phyloP scores from a whole-genome alignment of 2,888 invertebrate species.

The Poecilus cupreus region DNA sequence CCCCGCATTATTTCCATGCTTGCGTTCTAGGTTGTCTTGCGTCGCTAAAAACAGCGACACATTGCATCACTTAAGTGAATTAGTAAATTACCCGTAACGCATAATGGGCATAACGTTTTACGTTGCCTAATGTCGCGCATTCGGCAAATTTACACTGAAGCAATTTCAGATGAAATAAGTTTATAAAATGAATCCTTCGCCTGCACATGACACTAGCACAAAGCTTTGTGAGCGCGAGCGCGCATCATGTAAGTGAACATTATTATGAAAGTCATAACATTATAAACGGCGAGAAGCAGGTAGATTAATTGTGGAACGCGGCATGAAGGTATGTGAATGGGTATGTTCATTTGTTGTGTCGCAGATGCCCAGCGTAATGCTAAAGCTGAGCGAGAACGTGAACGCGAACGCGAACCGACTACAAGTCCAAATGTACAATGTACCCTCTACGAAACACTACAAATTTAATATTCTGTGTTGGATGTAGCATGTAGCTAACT shows the following conservation, averaged over 20 bases:
- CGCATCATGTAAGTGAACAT: background rate
- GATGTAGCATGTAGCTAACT: no score
- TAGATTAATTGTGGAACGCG: background rate
- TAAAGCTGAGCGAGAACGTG: no score
- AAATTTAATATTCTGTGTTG: no score
- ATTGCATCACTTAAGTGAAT: conserved; percentile 37
- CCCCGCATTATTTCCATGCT: conserved; percentile 1
- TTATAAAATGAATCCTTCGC: conserved; percentile 21
- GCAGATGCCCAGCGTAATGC: no score
- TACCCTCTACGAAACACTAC: no score
- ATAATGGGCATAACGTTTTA: conserved; percentile 25
- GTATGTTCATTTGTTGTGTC: conserved; percentile 20
- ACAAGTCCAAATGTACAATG: no score
- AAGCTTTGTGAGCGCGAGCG: conserved; percentile 4
- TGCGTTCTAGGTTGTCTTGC: conserved; percentile 4
- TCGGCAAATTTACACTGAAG: conserved; percentile 14
- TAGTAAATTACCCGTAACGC: conserved; percentile 36
- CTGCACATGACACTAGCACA: background rate
- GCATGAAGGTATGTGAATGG: background rate
- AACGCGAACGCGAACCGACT: no score
- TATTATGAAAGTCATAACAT: conserved; percentile 27
- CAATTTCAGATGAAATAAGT: conserved; percentile 4
- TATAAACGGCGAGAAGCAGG: background rate
- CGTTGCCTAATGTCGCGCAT: conserved; percentile 1
- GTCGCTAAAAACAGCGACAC: conserved; percentile 10